Evolutionary conservation across 2,888 invertebrate genomes (phyloP).

Genomic region (Tenthredo mesomela): DNA sequence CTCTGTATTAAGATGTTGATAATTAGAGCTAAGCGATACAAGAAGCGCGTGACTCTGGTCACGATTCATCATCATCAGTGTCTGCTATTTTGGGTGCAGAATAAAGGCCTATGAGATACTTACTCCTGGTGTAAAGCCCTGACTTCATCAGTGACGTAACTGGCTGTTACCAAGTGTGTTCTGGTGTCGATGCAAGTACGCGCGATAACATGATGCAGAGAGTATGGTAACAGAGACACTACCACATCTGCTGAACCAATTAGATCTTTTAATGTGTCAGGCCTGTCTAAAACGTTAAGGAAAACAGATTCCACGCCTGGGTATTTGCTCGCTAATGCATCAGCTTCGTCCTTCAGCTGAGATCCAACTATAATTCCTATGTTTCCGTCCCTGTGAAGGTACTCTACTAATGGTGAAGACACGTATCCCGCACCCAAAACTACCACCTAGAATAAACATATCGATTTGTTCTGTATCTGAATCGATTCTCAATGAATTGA

Average conservation of each 20-base stretch:
- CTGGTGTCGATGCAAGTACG: constrained; percentile 91
- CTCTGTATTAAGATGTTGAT: constrained; percentile 80
- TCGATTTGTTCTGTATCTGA: background rate
- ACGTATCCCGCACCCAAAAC: constrained; percentile 98
- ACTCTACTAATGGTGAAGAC: constrained; percentile 96
- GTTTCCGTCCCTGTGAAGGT: constrained; percentile 90
- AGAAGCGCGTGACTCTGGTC: background rate
- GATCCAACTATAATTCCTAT: constrained; percentile 93
- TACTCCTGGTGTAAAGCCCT: constrained; percentile 88
- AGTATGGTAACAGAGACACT: constrained; percentile 94
- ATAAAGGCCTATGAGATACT: constrained; percentile 68
- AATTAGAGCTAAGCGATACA: background rate
- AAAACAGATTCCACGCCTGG: constrained; percentile 90
- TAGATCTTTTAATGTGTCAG: constrained; percentile 85
- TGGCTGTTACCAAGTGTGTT: constrained; percentile 97
- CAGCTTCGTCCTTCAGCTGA: constrained; percentile 93
- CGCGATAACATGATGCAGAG: constrained; percentile 92
- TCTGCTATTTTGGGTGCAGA: constrained; percentile 4
- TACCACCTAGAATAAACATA: constrained; percentile 81
- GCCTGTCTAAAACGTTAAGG: constrained; percentile 89
- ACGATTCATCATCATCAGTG: background rate
- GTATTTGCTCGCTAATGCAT: constrained; percentile 88
- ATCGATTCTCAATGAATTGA: background rate
- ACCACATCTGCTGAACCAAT: constrained; percentile 88
- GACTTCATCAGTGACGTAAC: constrained; percentile 94